Conservation (phyloP, 2,113 vertebrate genomes). For the Azemiops feae region DNA sequence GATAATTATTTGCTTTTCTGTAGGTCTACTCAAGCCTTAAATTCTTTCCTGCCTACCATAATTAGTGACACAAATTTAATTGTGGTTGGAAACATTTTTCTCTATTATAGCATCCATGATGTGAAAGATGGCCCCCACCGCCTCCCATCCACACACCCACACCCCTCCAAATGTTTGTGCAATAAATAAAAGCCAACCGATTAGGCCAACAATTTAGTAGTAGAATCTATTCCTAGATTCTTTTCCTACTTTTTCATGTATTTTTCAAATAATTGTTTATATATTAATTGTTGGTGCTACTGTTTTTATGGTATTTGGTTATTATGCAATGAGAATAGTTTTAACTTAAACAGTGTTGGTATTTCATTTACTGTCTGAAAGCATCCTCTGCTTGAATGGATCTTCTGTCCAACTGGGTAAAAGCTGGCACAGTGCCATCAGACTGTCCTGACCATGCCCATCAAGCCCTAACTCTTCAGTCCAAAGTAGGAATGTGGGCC, state of each 20-base stretch:
- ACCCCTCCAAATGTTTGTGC: neutral
- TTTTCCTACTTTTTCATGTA: neutral
- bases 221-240: neutral
- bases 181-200: neutral
- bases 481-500: neutral
- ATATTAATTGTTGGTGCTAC: neutral
- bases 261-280: neutral
- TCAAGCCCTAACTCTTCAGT: neutral
- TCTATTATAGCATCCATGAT: neutral
- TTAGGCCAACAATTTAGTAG: neutral
- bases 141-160: neutral
- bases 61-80: neutral
- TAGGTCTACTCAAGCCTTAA: neutral
- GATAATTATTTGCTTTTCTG: neutral
- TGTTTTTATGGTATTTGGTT: neutral
- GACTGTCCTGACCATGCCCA: neutral
- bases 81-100: neutral
- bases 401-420: neutral
- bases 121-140: neutral
- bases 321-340: neutral
- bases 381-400: neutral
- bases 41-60: neutral
- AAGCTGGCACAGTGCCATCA: neutral
- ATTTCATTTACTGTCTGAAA: neutral
- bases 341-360: neutral